Conservation (phyloP, 2,888 invertebrate species). For the Autographa pulchrina region DNA sequence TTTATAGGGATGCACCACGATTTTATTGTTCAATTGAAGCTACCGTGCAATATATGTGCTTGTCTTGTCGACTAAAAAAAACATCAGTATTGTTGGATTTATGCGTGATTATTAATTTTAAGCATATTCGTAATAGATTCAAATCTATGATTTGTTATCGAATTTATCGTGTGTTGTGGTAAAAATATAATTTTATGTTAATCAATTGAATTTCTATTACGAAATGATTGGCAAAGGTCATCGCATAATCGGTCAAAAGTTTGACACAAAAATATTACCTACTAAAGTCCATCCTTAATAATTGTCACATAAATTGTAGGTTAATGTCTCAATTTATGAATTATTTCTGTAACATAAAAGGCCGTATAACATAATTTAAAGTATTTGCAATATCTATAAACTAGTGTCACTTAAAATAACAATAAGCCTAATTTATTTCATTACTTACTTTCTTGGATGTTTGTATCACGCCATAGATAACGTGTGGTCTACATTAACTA, state of each 20-base stretch:
- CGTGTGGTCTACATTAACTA: slow-evolving; percentile 25
- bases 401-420: slow-evolving; percentile 8
- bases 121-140: slow-evolving; percentile 34
- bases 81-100: not conserved
- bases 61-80: slow-evolving; percentile 5
- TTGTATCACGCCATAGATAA: slow-evolving; percentile 15
- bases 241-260: slow-evolving; percentile 7
- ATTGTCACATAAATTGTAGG: slow-evolving; percentile 18
- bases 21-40: slow-evolving; percentile 55
- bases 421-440: slow-evolving; percentile 22
- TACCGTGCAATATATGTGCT: slow-evolving; percentile 43
- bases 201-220: slow-evolving; percentile 11
- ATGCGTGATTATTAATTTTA: slow-evolving; percentile 13
- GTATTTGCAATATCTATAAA: slow-evolving; percentile 2
- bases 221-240: slow-evolving; percentile 25
- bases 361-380: not conserved
- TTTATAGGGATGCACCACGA: slow-evolving; percentile 64
- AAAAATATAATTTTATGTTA: slow-evolving; percentile 43
- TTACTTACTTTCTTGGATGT: slow-evolving; percentile 33
- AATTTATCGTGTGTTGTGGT: slow-evolving; percentile 36
- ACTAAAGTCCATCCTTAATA: slow-evolving; percentile 21
- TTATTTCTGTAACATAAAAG: not conserved
- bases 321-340: slow-evolving; percentile 23
- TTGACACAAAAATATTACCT: slow-evolving; percentile 7
- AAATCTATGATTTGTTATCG: slow-evolving; percentile 47